These are phyloP conservation scores for Urocynchramus pylzowi DNA, from an alignment of 2,113 vertebrate genomes.

Conservation along the genomic window DNA sequence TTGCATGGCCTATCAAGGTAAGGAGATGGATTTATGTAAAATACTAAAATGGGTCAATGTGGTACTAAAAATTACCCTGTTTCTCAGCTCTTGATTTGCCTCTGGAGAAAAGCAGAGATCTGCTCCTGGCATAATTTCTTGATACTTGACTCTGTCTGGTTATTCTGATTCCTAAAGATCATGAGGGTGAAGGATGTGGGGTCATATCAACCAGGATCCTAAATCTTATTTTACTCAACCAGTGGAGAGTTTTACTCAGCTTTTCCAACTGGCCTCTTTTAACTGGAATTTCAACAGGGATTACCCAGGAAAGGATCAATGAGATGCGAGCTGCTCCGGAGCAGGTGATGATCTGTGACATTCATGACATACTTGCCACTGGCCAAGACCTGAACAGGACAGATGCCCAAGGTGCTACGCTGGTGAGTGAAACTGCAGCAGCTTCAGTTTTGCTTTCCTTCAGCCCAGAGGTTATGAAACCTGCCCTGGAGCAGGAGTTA, in stretches of 20 bases:
- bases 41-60: neutral
- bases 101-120: neutral
- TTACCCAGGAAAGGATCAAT: constrained; percentile 97
- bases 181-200: neutral
- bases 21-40: neutral
- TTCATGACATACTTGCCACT: constrained; percentile 83
- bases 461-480: neutral
- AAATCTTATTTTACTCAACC: neutral
- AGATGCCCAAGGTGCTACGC: constrained; percentile 88
- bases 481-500: neutral
- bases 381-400: constrained; percentile 87
- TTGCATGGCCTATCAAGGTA: constrained; percentile 96
- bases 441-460: neutral
- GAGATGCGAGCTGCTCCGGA: constrained; percentile 89
- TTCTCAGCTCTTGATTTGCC: neutral
- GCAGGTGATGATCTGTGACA: constrained; percentile 88
- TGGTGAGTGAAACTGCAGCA: constrained; percentile 76
- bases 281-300: constrained; percentile 75
- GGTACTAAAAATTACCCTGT: constrained; percentile 8
- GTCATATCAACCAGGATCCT: neutral
- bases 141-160: neutral
- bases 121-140: neutral
- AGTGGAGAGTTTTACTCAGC: neutral
- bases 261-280: neutral
- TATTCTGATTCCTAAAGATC: neutral